Conservation (phyloP, 1,140 invertebrate genomes). For the Nilaparvata lugens region DNA sequence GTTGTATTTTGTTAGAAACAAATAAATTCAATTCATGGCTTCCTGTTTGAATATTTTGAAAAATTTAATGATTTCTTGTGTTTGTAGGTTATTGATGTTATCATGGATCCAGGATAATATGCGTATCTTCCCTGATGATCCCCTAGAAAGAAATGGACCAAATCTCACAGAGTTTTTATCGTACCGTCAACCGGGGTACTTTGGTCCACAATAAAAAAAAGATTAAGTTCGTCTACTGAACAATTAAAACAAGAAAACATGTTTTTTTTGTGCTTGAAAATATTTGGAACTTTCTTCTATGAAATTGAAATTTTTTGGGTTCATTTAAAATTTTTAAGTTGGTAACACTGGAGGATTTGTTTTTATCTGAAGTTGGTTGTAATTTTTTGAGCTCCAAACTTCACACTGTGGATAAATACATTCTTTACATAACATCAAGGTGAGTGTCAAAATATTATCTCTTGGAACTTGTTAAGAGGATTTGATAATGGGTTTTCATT, state of each 20-base stretch:
- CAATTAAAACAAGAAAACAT: slow-evolving; percentile 13
- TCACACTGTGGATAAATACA: neutral
- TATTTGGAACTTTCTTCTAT: slow-evolving; percentile 2
- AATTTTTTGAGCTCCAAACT: slow-evolving; percentile 11
- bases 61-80: too few relatives aligned
- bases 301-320: slow-evolving; percentile 5
- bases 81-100: too few relatives aligned
- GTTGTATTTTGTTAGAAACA: too few relatives aligned
- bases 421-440: slow-evolving; percentile 8
- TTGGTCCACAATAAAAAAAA: slow-evolving; percentile 16
- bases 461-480: slow-evolving; percentile 3
- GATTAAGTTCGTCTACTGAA: slow-evolving; percentile 6
- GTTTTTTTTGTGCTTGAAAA: slow-evolving; percentile 9
- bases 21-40: too few relatives aligned
- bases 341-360: slow-evolving; percentile 7
- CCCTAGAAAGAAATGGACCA: too few relatives aligned
- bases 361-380: slow-evolving; percentile 5
- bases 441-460: slow-evolving; percentile 8
- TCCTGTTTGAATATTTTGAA: too few relatives aligned
- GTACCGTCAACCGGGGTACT: neutral
- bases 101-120: too few relatives aligned
- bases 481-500: slow-evolving; percentile 10
- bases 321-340: slow-evolving; percentile 13
- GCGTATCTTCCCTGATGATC: too few relatives aligned
- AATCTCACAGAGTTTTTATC: too few relatives aligned